These are phyloP conservation scores for Ciconia nigra DNA, from an alignment of 2,797 vertebrate species.

Conservation along the genomic window DNA sequence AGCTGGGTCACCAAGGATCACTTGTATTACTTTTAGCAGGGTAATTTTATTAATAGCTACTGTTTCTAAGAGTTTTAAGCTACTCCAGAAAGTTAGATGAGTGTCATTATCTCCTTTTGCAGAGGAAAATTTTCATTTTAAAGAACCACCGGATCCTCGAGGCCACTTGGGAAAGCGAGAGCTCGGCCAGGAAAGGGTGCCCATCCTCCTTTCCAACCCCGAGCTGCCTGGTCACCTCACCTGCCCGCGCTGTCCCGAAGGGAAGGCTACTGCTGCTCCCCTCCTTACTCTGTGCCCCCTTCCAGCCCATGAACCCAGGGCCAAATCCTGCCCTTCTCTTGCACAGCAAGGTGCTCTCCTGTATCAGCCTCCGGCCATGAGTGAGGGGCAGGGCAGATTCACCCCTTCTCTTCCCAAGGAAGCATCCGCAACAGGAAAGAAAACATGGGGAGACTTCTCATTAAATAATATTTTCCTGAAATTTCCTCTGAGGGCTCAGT, in stretches of 20 bases:
- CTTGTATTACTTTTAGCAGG: not conserved
- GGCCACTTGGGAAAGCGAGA: not conserved
- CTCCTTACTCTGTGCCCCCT: not conserved
- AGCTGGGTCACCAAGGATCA: not conserved
- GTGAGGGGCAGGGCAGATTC: rapidly evolving
- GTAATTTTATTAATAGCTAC: not conserved
- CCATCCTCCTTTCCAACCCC: not conserved
- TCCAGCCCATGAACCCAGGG: rapidly evolving
- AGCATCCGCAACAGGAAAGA: not conserved
- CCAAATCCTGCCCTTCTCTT: not conserved
- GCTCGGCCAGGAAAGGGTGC: not conserved
- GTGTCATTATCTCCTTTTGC: not conserved
- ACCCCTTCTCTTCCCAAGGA: not conserved
- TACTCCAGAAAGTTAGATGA: not conserved
- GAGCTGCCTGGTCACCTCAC: not conserved
- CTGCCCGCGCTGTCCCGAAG: not conserved
- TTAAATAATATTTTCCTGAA: not conserved
- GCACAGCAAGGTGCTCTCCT: not conserved
- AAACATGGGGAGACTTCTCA: not conserved
- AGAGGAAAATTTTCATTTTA: not conserved
- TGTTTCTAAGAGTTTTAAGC: not conserved
- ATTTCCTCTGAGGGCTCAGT: not conserved
- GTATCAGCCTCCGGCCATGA: not conserved
- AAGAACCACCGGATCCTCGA: not conserved
- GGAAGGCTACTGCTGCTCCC: not conserved